Evolutionary conservation across 30 jellyfish, hydroid and myxozoan species (phyloP).

Genomic region (Turritopsis rubra): DNA sequence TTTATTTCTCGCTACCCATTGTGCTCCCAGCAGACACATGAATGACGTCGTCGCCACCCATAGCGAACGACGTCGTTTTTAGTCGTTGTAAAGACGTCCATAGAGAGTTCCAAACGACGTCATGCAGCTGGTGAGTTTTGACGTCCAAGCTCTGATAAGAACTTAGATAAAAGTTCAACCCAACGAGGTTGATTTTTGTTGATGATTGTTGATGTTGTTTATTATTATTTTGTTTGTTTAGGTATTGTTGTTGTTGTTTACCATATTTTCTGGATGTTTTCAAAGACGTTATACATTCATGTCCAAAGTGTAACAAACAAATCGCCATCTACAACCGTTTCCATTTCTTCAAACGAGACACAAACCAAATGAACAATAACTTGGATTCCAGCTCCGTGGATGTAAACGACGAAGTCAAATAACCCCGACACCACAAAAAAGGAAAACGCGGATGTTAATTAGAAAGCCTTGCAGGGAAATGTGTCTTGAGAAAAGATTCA

Average conservation of each 20-base stretch:
- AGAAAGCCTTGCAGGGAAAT: background rate
- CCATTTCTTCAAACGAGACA: conserved; percentile 28
- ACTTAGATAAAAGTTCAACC: too few relatives aligned
- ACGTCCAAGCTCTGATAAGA: too few relatives aligned
- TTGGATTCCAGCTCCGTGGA: background rate
- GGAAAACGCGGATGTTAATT: background rate
- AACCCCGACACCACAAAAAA: background rate
- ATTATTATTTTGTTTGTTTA: too few relatives aligned
- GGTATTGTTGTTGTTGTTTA: conserved; percentile 87
- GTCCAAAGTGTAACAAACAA: conserved; percentile 78
- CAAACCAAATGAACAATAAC: background rate
- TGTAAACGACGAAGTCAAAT: conserved; percentile 1
- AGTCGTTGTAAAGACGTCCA: too few relatives aligned
- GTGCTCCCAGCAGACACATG: too few relatives aligned
- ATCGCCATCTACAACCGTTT: conserved; percentile 63
- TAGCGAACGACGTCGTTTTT: too few relatives aligned
- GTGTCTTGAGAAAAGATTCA: background rate
- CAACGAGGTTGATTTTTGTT: too few relatives aligned
- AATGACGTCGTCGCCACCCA: too few relatives aligned
- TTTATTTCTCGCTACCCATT: too few relatives aligned
- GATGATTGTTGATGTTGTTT: too few relatives aligned
- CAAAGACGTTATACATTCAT: conserved; percentile 71
- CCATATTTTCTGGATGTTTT: conserved; percentile 68
- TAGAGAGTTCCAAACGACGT: too few relatives aligned
- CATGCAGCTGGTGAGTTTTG: too few relatives aligned